phyloP scores from a whole-genome alignment of 1,140 invertebrate species.

The Vollenhovia emeryi region DNA sequence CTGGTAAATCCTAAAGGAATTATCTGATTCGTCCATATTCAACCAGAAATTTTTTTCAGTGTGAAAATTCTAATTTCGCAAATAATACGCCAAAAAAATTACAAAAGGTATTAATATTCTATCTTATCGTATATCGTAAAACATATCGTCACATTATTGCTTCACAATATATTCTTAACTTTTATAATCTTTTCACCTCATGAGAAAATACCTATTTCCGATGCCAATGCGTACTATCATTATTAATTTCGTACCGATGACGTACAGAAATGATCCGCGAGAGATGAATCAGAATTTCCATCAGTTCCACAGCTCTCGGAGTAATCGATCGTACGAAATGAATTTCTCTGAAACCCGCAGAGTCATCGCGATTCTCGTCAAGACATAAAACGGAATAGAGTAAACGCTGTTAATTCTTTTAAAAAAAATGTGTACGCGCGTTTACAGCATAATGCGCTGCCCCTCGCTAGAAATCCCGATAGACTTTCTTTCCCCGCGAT shows the following conservation, averaged over 20 bases:
- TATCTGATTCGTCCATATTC: too few relatives aligned
- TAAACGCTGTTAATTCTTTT: not conserved
- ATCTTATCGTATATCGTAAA: too few relatives aligned
- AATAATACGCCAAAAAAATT: not conserved
- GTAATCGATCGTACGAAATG: constrained; percentile 39
- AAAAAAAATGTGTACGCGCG: constrained; percentile 2
- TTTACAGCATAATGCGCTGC: not conserved
- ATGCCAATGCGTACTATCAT: not conserved
- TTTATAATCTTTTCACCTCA: not conserved
- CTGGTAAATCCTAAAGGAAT: too few relatives aligned
- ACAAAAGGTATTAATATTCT: not conserved
- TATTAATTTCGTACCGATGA: constrained; percentile 8
- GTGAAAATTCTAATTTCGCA: too few relatives aligned
- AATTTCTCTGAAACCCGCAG: constrained; percentile 28
- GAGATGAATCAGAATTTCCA: constrained; percentile 35
- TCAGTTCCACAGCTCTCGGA: not conserved
- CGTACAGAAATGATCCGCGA: not conserved
- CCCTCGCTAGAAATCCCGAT: constrained; percentile 17
- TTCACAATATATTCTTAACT: not conserved
- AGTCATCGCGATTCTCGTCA: constrained; percentile 19
- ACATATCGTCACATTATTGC: not conserved
- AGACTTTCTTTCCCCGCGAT: constrained; percentile 38
- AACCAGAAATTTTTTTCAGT: too few relatives aligned
- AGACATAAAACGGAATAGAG: not conserved
- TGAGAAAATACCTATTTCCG: not conserved